Evolutionary conservation across 2,888 invertebrate genomes (phyloP), one percentile per base, ranked within the genome.

Genomic region (Diloba caeruleocephala): DNA sequence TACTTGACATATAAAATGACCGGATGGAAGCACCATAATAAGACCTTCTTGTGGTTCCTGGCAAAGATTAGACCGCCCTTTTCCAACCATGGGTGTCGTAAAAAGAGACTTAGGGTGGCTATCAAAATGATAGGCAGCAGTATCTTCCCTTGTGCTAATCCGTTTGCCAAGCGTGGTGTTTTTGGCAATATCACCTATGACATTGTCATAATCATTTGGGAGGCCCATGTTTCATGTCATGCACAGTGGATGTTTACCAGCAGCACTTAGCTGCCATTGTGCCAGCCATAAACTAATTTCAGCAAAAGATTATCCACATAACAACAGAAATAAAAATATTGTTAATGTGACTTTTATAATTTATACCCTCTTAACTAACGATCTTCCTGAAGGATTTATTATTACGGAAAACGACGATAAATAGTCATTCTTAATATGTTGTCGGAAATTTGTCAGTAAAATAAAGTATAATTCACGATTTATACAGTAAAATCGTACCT

Each of bases 341-440:
- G 36, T 31, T 3, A 61, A 54, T 23, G 31, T 26, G 23, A 42
- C 37, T 46, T 43, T 37, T n/a, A 5, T 39, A 25, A 58, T 64
- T 49, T 64, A 58, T 44, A 15, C 8, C 17, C 15, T 38, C 31
- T 29, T 32, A 21, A 25, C 19, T 14, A 9, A 31, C 10, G 15
- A n/a, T 12, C 5, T 6, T 10, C 7, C 7, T 51, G 41, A 61
- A 25, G 17, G n/a, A 45, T 65, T 50, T 50, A 50, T 50, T 50
- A 50, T 45, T 13, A 31, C 7, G 0, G 6, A 15, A 37, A 44
- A 19, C 0, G n/a, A 10, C 7, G 6, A 23, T 21, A 42, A 42
- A 45, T 33, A 42, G 43, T 37, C 10, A 31, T 43, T 31, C 13
- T 7, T 0, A 42, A 38, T 8, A 25, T 31, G 6, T 26, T 14